These are phyloP conservation scores for Mesaphorura yosii DNA, from an alignment of 1,140 invertebrate genomes.

Conservation along the genomic window DNA sequence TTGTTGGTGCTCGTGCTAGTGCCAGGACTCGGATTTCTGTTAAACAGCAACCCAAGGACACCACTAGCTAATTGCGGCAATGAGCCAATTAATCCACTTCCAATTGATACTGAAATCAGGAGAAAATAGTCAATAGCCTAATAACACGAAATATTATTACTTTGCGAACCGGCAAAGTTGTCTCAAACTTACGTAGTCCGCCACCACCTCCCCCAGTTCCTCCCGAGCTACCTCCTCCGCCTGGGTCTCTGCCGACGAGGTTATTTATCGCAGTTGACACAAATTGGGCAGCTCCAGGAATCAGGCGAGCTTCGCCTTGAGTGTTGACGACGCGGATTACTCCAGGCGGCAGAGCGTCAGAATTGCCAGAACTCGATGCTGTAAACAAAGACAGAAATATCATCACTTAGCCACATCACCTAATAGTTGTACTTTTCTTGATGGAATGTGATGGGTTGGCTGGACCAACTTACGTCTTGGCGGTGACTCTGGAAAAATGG, in stretches of 20 bases:
- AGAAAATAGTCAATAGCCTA: no score
- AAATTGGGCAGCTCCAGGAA: slow-evolving; percentile 18
- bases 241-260: slow-evolving; percentile 10
- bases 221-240: slow-evolving; percentile 6
- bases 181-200: neutral
- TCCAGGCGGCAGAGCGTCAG: neutral
- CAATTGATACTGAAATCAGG: neutral
- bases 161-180: no score
- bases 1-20: neutral
- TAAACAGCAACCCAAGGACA: neutral
- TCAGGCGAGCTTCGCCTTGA: slow-evolving; percentile 13
- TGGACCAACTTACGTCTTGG: slow-evolving; percentile 4
- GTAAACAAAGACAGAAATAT: no score
- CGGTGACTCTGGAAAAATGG: slow-evolving; percentile 2
- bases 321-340: neutral
- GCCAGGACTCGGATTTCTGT: neutral
- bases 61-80: no score
- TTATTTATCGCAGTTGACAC: slow-evolving; percentile 18
- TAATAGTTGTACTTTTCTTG: no score
- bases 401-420: no score
- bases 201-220: slow-evolving; percentile 4
- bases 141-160: no score
- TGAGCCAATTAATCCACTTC: neutral
- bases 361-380: no score
- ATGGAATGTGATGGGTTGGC: no score